Evolutionary conservation across 2,888 invertebrate species (phyloP), one percentile per base, ranked within the genome.

Genomic region (Coronaproctus castanopsis): DNA sequence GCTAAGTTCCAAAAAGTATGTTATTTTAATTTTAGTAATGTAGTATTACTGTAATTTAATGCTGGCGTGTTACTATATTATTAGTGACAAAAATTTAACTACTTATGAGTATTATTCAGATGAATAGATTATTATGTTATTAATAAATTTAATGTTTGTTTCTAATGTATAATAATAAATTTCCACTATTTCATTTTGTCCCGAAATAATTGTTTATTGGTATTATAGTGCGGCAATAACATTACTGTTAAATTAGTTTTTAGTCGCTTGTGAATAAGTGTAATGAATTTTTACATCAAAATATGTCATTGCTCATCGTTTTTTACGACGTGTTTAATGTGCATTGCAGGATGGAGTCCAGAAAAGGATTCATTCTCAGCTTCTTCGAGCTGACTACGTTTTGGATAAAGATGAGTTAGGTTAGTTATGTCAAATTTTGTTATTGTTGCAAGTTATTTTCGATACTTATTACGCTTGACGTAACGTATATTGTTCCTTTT

Each of bases 321-420:
- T n/a, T n/a, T n/a, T n/a, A n/a, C n/a, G n/a, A n/a, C n/a, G n/a
- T n/a, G n/a, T n/a, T n/a, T n/a, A n/a, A 22, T 24, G 3, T 55
- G n/a, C 19, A 2, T 58, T 54, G n/a, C 48, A 58, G 58, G 58
- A 58, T 18, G 58, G 53, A 48, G 52, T 48, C 2, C 52, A 54
- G 21, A 58, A 58, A n/a, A 36, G 53, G 49, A 73, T 68, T 8
- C 36, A 36, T 8, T 8, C 5, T 36, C 8, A 8, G 14, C 36
- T 8, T 14, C 8, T 14, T 36, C 36, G 36, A 14, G 64, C 74
- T 18, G 81, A 85, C 66, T 88, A 88, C 69, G 88, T 88, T 0
- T 68, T 87, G 60, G 86, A 87, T 68, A 87, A 81, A 69, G 81
- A 83, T 62, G 81, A 82, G 63, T 71, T 88, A 52, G 88, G 88